phyloP scores from a whole-genome alignment of 2,797 vertebrate species.

The Pipistrellus kuhlii region DNA sequence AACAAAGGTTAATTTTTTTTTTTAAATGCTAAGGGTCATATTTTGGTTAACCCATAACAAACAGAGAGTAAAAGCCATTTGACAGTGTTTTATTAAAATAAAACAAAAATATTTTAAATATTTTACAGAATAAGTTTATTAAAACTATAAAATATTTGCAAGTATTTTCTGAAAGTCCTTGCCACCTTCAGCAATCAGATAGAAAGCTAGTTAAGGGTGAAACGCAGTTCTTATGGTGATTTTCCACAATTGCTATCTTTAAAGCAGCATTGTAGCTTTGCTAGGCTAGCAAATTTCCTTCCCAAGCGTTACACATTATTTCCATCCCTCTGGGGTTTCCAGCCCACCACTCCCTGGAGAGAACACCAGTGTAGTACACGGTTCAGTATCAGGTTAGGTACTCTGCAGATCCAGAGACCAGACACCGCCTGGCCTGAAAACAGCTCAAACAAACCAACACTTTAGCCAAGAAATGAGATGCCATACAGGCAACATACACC shows the following conservation, averaged over 20 bases:
- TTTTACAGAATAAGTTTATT: constrained; percentile 16
- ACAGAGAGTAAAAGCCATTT: constrained; percentile 16
- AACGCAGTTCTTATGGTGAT: background rate
- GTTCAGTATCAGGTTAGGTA: background rate
- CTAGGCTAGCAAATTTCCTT: background rate
- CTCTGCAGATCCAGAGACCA: background rate
- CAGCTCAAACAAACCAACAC: background rate
- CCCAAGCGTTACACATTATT: background rate
- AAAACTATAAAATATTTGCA: constrained; percentile 10
- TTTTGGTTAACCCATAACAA: constrained; percentile 1
- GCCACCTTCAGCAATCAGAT: background rate
- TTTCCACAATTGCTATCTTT: background rate
- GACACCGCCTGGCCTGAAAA: background rate
- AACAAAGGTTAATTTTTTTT: constrained; percentile 21
- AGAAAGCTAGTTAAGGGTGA: background rate
- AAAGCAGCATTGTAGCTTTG: background rate
- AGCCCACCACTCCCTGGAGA: background rate
- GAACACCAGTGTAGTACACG: background rate
- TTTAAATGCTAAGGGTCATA: background rate
- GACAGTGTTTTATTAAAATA: background rate
- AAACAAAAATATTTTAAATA: background rate
- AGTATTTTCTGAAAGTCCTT: background rate
- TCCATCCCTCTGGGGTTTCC: background rate
- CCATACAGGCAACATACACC: background rate
- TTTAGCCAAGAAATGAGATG: background rate